Evolutionary conservation across 1,140 invertebrate species (phyloP).

Genomic region (Zaprionus capensis): DNA sequence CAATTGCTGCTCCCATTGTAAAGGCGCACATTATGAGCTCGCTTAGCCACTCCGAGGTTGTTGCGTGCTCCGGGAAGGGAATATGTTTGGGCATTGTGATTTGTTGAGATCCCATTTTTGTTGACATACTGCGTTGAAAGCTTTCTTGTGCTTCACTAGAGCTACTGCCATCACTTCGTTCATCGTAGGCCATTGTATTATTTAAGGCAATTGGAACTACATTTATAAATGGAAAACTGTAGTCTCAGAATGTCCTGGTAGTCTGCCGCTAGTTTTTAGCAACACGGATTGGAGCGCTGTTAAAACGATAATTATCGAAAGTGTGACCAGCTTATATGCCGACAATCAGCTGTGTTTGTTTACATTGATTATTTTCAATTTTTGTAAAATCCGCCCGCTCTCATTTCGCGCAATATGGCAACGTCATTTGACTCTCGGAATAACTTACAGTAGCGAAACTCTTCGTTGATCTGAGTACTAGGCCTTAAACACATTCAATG

Average conservation of each 20-base stretch:
- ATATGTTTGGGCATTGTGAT: conserved; percentile 89
- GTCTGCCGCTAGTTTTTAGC: background rate
- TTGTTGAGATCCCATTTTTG: conserved; percentile 47
- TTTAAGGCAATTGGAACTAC: conserved; percentile 6
- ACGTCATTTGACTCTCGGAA: no score
- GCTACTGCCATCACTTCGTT: conserved; percentile 71
- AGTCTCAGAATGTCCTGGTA: background rate
- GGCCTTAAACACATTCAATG: no score
- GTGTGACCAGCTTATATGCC: background rate
- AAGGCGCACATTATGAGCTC: conserved; percentile 94
- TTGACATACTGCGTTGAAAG: conserved; percentile 42
- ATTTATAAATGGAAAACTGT: conserved; percentile 14
- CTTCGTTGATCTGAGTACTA: no score
- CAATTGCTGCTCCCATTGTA: conserved; percentile 88
- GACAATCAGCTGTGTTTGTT: conserved; percentile 3
- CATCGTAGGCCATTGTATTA: conserved; percentile 64
- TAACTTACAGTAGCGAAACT: no score
- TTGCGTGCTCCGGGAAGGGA: conserved; percentile 92
- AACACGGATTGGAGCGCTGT: background rate
- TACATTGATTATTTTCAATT: background rate
- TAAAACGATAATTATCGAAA: background rate
- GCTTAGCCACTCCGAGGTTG: conserved; percentile 93
- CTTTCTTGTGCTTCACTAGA: conserved; percentile 64
- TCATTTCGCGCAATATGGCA: no score
- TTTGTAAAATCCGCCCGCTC: no score